These are phyloP conservation scores for Phrixothrix hirtus DNA, from an alignment of 2,888 invertebrate genomes.

Conservation along the genomic window DNA sequence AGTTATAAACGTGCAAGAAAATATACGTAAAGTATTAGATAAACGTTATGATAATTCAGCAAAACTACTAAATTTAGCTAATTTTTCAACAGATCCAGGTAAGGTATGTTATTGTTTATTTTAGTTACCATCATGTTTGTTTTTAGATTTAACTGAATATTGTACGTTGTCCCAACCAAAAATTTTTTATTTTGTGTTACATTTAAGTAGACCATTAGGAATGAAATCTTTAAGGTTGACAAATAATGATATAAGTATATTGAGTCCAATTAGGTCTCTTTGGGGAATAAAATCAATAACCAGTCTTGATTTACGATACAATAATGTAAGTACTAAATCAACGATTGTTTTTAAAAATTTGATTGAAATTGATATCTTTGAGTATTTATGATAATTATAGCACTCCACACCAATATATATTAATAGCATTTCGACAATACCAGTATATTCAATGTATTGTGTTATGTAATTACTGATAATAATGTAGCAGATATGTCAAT, in stretches of 20 bases:
- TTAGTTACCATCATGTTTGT: constrained; percentile 1
- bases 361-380: no score
- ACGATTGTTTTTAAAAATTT: no score
- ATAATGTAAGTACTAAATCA: constrained; percentile 30
- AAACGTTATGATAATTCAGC: constrained; percentile 49
- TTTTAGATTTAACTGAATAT: constrained; percentile 47
- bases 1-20: constrained; percentile 57
- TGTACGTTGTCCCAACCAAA: constrained; percentile 58
- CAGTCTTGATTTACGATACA: constrained; percentile 35
- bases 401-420: no score
- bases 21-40: constrained; percentile 51
- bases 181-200: constrained; percentile 56
- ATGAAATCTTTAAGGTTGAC: constrained; percentile 44
- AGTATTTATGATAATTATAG: no score
- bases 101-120: constrained; percentile 32
- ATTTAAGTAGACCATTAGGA: constrained; percentile 43
- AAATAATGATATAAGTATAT: constrained; percentile 48
- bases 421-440: no score
- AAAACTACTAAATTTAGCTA: constrained; percentile 53
- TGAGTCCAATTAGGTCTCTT: constrained; percentile 48
- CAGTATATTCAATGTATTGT: no score
- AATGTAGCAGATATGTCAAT: no score
- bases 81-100: constrained; percentile 56
- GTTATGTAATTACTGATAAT: no score
- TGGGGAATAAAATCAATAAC: constrained; percentile 32